Conservation (phyloP, 1,140 invertebrate species). For the Bombus huntii region DNA sequence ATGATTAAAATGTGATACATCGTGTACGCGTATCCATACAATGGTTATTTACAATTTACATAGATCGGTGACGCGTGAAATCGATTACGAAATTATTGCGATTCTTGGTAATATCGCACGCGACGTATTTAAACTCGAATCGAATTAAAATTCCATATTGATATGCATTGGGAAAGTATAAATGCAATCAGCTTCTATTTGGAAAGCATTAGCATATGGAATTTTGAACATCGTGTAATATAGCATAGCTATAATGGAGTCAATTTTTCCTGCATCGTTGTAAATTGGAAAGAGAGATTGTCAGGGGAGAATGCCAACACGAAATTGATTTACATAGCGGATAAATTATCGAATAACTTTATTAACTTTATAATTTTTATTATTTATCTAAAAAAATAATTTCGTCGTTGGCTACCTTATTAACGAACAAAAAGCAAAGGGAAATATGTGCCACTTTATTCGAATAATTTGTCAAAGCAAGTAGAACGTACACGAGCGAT, state of each 20-base stretch:
- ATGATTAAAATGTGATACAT: too few relatives aligned
- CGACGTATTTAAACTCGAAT: background rate
- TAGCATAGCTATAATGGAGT: background rate
- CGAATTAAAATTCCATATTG: background rate
- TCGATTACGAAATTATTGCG: background rate
- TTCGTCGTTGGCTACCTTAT: background rate
- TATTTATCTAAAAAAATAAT: too few relatives aligned
- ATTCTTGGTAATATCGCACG: background rate
- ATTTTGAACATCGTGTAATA: background rate
- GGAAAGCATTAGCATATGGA: background rate
- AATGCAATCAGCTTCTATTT: background rate
- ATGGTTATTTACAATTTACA: too few relatives aligned
- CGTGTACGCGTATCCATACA: too few relatives aligned
- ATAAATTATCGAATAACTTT: too few relatives aligned
- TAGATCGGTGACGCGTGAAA: background rate
- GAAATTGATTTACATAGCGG: too few relatives aligned
- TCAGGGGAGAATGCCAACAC: background rate
- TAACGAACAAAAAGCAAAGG: background rate
- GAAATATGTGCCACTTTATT: background rate
- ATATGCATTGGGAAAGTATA: background rate
- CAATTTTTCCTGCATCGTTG: background rate
- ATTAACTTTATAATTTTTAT: too few relatives aligned
- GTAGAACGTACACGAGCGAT: background rate
- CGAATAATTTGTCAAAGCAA: background rate
- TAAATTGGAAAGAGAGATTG: too few relatives aligned